Evolutionary conservation across 92 coral and sea anemone species (phyloP).

Genomic region (Pocillopora grandis): DNA sequence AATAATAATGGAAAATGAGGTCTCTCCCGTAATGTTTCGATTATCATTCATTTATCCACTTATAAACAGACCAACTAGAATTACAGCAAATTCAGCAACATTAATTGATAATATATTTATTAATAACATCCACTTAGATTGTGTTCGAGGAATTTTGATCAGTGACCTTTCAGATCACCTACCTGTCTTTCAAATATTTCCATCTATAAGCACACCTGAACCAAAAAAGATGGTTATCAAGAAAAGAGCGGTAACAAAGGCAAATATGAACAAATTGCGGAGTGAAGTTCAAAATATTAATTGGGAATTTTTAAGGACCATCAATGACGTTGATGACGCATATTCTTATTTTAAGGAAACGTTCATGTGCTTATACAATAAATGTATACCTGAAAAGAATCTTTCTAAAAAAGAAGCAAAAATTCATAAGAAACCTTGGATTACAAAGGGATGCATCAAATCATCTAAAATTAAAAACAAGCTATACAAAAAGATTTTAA

Average conservation of each 20-base stretch:
- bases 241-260: neutral
- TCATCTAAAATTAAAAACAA: neutral
- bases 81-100: neutral
- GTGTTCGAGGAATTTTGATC: neutral
- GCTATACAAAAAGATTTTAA: neutral
- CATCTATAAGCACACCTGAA: neutral
- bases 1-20: no score
- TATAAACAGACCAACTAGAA: slow-evolving; percentile 1
- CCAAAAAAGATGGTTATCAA: neutral
- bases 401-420: neutral
- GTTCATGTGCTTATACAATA: neutral
- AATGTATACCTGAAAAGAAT: slow-evolving; percentile 9
- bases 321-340: slow-evolving; percentile 2
- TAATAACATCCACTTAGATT: neutral
- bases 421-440: neutral
- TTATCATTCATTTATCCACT: neutral
- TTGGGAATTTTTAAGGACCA: neutral
- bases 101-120: slow-evolving; percentile 7
- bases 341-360: neutral
- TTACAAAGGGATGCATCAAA: slow-evolving; percentile 4
- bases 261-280: neutral
- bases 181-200: neutral
- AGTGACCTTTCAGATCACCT: neutral
- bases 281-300: neutral
- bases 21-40: no score